Evolutionary conservation across 35 echinoderm and acorn worm genomes (phyloP), one percentile per base, ranked within the genome.

Genomic region (Heliocidaris tuberculata): DNA sequence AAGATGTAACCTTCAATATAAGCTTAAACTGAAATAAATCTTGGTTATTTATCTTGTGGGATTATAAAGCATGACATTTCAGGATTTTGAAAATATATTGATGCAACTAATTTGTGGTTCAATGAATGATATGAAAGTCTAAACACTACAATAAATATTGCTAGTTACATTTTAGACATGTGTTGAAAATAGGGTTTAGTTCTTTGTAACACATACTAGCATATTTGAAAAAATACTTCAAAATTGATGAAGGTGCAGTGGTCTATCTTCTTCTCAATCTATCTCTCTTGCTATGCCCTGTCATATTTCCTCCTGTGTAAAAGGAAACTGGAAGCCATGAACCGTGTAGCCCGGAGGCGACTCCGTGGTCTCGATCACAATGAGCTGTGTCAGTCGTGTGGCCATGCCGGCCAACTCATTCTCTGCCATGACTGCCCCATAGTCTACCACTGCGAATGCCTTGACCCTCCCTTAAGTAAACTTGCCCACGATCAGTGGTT

Each of bases 331-430:
- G 91, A 93, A 0, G 47, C 91, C 91, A 93, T 93, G 48, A 93
- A 93, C 50, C 91, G 91, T 49, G 47, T 59, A n/a, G 91, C 91
- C 13, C 31, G 48, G 17, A 49, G 91, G 50, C 48, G 91, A 50
- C 29, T 93, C 49, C 49, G 86, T 90, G 95, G 92, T 60, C 98
- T 97, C 85, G 95, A 95, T 49, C 98, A 99, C 92, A 93, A 95
- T 87, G 96, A 96, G 17, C 89, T 96, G 15, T 99, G 98, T 85
- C 60, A 50, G 19, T 93, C 94, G 47, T 99, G 98, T 60, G 78
- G 96, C 1, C 97, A 97, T 60, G 98, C 95, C 10, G 97, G 98
- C 13, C 92, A 99, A 49, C 94, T 99, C 47, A 93, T 97, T 4
- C 94, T 97, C 27, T 97, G 98, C 86, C 86, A 95, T 50, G 96